Evolutionary conservation across 2,113 vertebrate species (phyloP).

Genomic region (Tragelaphus buxtoni): DNA sequence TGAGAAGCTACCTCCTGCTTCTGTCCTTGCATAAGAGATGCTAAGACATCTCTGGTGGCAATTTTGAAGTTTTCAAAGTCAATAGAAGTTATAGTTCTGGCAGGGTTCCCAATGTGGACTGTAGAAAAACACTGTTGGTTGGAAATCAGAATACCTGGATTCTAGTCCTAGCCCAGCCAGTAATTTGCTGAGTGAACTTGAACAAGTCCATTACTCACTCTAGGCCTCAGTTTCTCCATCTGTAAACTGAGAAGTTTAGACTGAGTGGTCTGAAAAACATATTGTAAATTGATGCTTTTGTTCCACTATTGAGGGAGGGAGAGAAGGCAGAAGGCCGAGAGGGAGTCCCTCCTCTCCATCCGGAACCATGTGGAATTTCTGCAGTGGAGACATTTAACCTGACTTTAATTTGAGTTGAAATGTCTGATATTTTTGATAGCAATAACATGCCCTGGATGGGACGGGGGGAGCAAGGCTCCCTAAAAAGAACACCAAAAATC

Average conservation of each 20-base stretch:
- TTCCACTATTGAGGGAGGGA: constrained; percentile 2
- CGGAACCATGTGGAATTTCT: constrained; percentile 79
- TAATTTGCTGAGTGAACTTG: neutral
- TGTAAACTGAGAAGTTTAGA: neutral
- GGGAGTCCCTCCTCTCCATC: constrained; percentile 74
- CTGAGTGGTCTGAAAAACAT: neutral
- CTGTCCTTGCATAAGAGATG: constrained; percentile 52
- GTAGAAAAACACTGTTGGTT: neutral
- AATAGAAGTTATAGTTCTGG: neutral
- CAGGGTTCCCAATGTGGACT: neutral
- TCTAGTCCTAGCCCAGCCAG: neutral
- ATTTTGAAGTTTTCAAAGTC: constrained; percentile 74
- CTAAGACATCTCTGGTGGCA: constrained; percentile 48
- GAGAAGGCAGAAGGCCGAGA: neutral
- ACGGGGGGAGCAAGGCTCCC: neutral
- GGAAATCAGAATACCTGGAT: neutral
- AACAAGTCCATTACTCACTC: neutral
- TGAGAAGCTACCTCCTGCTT: neutral
- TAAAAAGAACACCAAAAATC: constrained; percentile 59
- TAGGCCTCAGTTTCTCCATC: constrained; percentile 39
- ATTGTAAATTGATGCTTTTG: constrained; percentile 21
- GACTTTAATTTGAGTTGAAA: constrained; percentile 83
- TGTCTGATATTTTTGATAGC: constrained; percentile 82
- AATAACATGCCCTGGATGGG: constrained; percentile 69
- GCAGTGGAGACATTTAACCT: constrained; percentile 80